phyloP scores from a whole-genome alignment of 2,888 invertebrate species.

The Drosophila acutilabella region DNA sequence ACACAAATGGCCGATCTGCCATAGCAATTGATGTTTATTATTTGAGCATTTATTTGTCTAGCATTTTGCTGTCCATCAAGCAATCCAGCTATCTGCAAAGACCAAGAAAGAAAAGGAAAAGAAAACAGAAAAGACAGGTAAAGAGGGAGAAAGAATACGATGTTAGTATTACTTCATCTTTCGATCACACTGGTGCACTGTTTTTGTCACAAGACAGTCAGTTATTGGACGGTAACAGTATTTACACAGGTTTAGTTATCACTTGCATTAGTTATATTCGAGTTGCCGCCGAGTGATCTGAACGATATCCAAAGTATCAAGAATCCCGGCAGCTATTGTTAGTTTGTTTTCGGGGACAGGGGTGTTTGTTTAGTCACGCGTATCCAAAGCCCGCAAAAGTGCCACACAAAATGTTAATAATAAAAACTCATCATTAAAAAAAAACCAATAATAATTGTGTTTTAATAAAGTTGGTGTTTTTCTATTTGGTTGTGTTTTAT shows the following conservation, averaged over 20 bases:
- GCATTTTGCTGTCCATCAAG: slow-evolving; percentile 61
- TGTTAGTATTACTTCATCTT: slow-evolving; percentile 30
- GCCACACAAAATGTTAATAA: slow-evolving; percentile 65
- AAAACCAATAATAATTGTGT: slow-evolving; percentile 29
- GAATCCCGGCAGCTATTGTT: slow-evolving; percentile 73
- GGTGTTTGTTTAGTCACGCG: slow-evolving; percentile 53
- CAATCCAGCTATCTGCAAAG: slow-evolving; percentile 74
- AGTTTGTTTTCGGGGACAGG: slow-evolving; percentile 39
- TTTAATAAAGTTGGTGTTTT: slow-evolving; percentile 8
- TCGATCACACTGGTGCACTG: slow-evolving; percentile 41
- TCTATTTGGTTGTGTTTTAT: slow-evolving; percentile 8
- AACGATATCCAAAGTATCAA: slow-evolving; percentile 75
- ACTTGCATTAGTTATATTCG: slow-evolving; percentile 77
- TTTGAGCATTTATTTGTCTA: slow-evolving; percentile 41
- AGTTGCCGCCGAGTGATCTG: slow-evolving; percentile 63
- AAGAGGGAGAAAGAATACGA: slow-evolving; percentile 10
- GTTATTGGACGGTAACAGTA: slow-evolving; percentile 45
- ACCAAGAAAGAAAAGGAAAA: no score
- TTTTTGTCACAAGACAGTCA: slow-evolving; percentile 46
- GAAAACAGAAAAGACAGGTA: background rate
- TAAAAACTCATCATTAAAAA: slow-evolving; percentile 63
- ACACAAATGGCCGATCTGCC: slow-evolving; percentile 81
- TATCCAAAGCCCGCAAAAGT: slow-evolving; percentile 59
- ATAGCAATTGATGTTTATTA: slow-evolving; percentile 72
- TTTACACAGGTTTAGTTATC: slow-evolving; percentile 57